phyloP scores from a whole-genome alignment of 2,888 invertebrate species.

The Scaptodrosophila latifasciaeformis region DNA sequence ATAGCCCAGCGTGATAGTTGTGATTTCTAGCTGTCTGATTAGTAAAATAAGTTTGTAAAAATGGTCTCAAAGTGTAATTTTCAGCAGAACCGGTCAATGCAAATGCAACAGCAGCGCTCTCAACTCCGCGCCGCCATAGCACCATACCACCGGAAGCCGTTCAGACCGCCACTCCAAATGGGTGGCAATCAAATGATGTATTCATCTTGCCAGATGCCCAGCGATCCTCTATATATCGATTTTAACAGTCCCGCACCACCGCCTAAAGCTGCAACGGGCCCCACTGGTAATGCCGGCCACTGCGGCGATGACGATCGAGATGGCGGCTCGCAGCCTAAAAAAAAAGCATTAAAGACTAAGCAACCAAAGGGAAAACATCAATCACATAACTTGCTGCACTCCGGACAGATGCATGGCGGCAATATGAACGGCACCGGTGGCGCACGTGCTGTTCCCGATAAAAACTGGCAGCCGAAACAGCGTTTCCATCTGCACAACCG shows the following conservation, averaged over 20 bases:
- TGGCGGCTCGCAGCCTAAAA: constrained; percentile 8
- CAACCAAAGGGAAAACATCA: constrained; percentile 19
- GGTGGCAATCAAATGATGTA: constrained; percentile 66
- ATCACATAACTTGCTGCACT: constrained; percentile 3
- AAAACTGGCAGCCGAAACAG: constrained; percentile 29
- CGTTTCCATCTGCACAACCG: constrained; percentile 37
- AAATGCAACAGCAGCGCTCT: constrained; percentile 45
- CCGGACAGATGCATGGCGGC: constrained; percentile 27
- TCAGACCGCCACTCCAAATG: constrained; percentile 25
- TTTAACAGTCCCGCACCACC: constrained; percentile 71
- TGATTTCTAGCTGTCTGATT: neutral
- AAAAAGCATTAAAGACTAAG: constrained; percentile 25
- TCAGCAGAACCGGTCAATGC: constrained; percentile 45
- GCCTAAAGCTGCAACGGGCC: constrained; percentile 29
- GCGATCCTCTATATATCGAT: constrained; percentile 74
- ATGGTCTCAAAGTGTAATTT: constrained; percentile 60
- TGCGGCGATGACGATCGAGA: constrained; percentile 13
- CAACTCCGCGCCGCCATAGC: constrained; percentile 41
- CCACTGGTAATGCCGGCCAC: constrained; percentile 18
- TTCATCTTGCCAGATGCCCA: constrained; percentile 73
- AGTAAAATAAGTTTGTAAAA: neutral
- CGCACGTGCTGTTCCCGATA: too few relatives aligned
- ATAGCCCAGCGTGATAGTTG: neutral
- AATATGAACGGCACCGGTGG: constrained; percentile 24
- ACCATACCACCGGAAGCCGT: constrained; percentile 61